Conservation (phyloP, 2,888 invertebrate species). For the Abrostola tripartita region DNA sequence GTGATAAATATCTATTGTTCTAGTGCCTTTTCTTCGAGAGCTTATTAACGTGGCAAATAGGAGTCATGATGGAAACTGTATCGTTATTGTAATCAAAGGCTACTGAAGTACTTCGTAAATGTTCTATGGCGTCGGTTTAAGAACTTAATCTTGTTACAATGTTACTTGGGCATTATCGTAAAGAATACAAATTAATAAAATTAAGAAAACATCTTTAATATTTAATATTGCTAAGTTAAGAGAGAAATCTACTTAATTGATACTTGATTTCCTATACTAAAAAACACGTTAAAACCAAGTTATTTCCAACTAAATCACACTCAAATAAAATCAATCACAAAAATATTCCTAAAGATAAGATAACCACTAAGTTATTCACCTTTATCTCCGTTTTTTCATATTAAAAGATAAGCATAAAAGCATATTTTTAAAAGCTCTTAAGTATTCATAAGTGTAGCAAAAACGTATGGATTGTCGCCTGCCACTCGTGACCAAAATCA, state of each 20-base stretch:
- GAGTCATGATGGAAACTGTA: constrained; percentile 32
- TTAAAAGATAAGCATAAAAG: constrained; percentile 49
- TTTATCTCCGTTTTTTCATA: constrained; percentile 22
- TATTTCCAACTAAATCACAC: neutral
- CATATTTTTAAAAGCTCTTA: constrained; percentile 54
- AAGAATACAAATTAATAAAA: too few relatives aligned
- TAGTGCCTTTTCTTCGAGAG: constrained; percentile 59
- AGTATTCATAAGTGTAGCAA: constrained; percentile 55
- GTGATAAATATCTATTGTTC: constrained; percentile 68
- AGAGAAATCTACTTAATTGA: too few relatives aligned
- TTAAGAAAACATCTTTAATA: too few relatives aligned
- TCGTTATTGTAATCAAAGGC: constrained; percentile 39
- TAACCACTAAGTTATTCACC: constrained; percentile 18
- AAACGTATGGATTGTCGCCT: constrained; percentile 53
- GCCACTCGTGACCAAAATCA: constrained; percentile 72
- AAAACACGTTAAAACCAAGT: too few relatives aligned
- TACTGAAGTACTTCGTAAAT: constrained; percentile 2
- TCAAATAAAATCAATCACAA: neutral
- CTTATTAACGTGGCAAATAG: constrained; percentile 49
- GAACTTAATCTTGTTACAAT: too few relatives aligned
- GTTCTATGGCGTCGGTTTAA: too few relatives aligned
- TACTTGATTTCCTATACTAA: too few relatives aligned
- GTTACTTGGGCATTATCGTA: too few relatives aligned
- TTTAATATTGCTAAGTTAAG: too few relatives aligned
- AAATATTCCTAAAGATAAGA: constrained; percentile 25